These are phyloP conservation scores for Myiozetetes cayanensis DNA, from an alignment of 2,113 vertebrate species.

Conservation along the genomic window DNA sequence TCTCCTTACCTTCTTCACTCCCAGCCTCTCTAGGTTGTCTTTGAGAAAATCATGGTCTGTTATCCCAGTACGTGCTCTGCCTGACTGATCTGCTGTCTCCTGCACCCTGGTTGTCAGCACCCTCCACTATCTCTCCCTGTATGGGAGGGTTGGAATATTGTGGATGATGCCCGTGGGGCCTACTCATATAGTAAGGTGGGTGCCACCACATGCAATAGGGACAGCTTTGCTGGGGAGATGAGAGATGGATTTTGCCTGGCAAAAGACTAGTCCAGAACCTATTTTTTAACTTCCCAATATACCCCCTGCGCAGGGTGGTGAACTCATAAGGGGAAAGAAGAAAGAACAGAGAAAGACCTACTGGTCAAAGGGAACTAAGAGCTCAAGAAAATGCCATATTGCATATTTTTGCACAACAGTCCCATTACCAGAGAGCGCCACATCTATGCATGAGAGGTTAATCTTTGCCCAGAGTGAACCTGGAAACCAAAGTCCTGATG, in stretches of 20 bases:
- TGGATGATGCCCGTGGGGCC: no score
- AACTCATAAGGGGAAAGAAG: background rate
- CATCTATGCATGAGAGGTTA: background rate
- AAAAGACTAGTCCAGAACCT: background rate
- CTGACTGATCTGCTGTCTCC: constrained; percentile 95
- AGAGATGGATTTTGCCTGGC: background rate
- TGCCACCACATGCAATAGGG: no score
- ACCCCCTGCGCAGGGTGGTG: background rate
- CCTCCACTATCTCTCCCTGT: constrained; percentile 64
- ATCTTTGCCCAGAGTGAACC: background rate
- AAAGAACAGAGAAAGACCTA: background rate
- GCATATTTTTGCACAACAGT: background rate
- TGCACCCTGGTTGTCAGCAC: constrained; percentile 92
- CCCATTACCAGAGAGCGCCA: fast-evolving
- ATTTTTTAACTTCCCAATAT: background rate
- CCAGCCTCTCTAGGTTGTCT: constrained; percentile 89
- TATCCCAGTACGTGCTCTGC: constrained; percentile 97
- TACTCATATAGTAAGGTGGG: no score
- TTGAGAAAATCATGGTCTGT: constrained; percentile 92
- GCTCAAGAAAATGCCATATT: background rate
- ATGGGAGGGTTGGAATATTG: no score
- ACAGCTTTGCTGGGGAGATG: background rate
- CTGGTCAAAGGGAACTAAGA: background rate
- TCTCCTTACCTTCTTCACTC: constrained; percentile 95
- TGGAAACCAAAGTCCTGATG: background rate